Evolutionary conservation across 2,113 vertebrate species (phyloP), one percentile per base, ranked within the genome.

Genomic region (Lampris incognitus): DNA sequence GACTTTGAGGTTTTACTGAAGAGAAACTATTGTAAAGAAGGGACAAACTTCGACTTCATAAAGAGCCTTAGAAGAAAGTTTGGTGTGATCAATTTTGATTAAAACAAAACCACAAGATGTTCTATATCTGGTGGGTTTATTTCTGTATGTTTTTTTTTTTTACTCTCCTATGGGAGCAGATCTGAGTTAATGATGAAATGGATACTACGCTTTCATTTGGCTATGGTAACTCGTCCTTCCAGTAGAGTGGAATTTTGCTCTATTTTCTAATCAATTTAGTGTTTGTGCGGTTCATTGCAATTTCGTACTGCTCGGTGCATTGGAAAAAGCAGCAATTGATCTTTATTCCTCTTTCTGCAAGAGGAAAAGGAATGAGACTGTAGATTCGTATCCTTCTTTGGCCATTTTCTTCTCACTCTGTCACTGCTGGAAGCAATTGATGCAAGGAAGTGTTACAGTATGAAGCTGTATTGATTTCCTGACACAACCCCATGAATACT

Each of bases 241-340:
- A 52, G 54, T 37, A 50, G 67, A 57, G 40, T 62, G 40, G 59
- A 74, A 83, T 89, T 84, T 77, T 85, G 75, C 78, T 68, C 74
- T 62, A 78, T 91, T 91, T 90, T 85, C 76, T 69, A 79, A 89
- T 92, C 86, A 79, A 89, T 92, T 75, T 41, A 46, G 57, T 64
- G 79, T 79, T 41, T 85, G 66, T 78, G 65, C 69, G 64, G 55
- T 76, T 85, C 70, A 46, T 73, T 74, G 76, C 49, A 49, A 85
- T 84, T 83, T 24, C 24, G 24, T 24, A 24, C 24, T 24, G 24
- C 24, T 24, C 24, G 24, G 24, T 24, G 24, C 54, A 76, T 90
- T 76, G 59, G 77, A 81, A 79, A 78, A 69, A 71, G 60, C 58
- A 68, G 65, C 64, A 64, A 91, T 89, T 78, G 87, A 92, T 90